Base-by-base conservation (phyloP, 2,888 invertebrate genomes). In the Holacanthella duospinosa region DNA sequence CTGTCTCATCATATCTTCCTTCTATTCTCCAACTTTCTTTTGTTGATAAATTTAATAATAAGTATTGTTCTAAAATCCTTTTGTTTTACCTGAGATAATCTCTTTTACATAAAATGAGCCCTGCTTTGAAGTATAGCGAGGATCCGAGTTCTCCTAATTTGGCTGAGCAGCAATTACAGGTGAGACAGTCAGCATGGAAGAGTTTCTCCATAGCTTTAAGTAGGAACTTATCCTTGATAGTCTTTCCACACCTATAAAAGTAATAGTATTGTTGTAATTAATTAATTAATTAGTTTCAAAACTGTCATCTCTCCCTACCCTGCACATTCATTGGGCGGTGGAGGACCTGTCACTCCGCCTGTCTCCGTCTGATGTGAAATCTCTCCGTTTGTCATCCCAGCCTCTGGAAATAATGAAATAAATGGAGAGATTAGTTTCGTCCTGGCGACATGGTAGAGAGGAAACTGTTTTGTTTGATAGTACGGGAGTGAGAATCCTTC, bases 121-220 rank as follows among this genome's bases (percentile, higher is more conserved):
- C 93, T 69, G 94, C 94, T 77, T 93, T 90, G 59, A 93, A 92
- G 80, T 93, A 96, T 60, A 96, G 84, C 43, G 94, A 93, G 68
- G 92, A 91, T 26, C 96, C 96, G 58, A 95, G 94, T 78, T 96
- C 95, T 25, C 95, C 96, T 64, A 96, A 84, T 61, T 95, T 84
- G 77, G 95, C 95, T 80, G 95, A 93, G 79, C 96, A 96, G 80
- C 95, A 95, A 74, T 93, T 92, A 77, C 93, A 93, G 79, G 95
- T 96, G 66, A 96, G 84, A 78, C 96, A 96, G 80, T 96, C 95
- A 78, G 96, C 96, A 78, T 96, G 96, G 95, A 96, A 96, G 76
- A 87, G 86, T 80, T 91, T 85, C 78, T 95, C 94, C 75, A 95
- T 79, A 1, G 95, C 94, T 78, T 92, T 91, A 60, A 66, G 65